Evolutionary conservation across 2,888 invertebrate species (phyloP), one percentile per base, ranked within the genome.

Genomic region (Rhabditoides inermis): DNA sequence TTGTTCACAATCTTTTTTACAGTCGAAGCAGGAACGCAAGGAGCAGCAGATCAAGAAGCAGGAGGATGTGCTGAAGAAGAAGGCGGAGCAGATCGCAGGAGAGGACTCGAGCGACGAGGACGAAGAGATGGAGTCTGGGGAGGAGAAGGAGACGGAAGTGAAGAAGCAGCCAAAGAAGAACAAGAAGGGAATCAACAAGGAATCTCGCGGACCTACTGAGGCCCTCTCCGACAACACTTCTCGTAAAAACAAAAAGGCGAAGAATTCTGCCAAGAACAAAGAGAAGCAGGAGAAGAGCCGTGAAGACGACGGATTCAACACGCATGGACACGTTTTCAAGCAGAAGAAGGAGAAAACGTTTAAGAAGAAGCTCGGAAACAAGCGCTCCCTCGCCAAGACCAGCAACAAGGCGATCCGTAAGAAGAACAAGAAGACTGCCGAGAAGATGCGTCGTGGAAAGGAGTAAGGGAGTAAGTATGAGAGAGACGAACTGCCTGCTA

Each of bases 281-380:
- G 40, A 53, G 0, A 67, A 67, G 39, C 49, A 46, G 40, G 58
- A 48, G 6, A 45, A 55, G 7, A 39, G 51, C n/a, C 51, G 52
- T 23, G 60, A 56, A 22, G 67, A 67, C 44, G 67, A 63, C 40
- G 67, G 65, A 22, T 67, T 65, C 49, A 67, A 61, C 45, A 58
- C 53, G 26, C n/a, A n/a, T 30, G 55, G 61, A 28, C 55, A 56
- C 36, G 42, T 58, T 4, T 47, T 54, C 27, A 58, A 55, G 37
- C 56, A 51, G 22, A 60, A 58, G 39, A 61, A 59, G 39, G 58
- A 53, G n/a, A 58, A 54, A 10, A 46, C 46, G 10, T 56, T 59
- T 46, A 58, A 61, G 36, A 50, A 56, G 12, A 57, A 53, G 41
- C 58, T 61, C 4, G 51, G 51, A 12, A 64, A 64, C 40, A 39